Evolutionary conservation across 1,140 invertebrate genomes (phyloP).

Genomic region (Polypedilum vanderplanki): DNA sequence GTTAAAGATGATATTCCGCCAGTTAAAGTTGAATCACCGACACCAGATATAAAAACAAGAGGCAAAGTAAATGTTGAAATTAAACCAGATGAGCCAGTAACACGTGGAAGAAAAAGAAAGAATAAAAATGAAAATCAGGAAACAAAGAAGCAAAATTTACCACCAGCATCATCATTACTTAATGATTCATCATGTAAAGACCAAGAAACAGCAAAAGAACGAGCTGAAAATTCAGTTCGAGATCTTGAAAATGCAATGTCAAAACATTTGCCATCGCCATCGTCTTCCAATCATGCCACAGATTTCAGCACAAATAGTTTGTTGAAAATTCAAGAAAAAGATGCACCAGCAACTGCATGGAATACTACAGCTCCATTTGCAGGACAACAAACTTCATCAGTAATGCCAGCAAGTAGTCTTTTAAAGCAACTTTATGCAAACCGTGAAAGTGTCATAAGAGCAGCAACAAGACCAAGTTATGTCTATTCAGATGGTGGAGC

Average conservation of each 20-base stretch:
- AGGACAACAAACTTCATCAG: constrained; percentile 54
- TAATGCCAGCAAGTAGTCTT: constrained; percentile 73
- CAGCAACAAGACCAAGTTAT: constrained; percentile 48
- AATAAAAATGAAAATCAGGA: neutral
- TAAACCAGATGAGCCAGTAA: neutral
- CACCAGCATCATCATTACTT: neutral
- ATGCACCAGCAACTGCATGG: constrained; percentile 68
- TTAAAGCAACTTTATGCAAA: constrained; percentile 85
- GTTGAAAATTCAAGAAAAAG: constrained; percentile 70
- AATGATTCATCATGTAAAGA: constrained; percentile 12
- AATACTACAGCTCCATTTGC: constrained; percentile 54
- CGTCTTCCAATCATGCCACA: constrained; percentile 48
- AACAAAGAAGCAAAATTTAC: neutral
- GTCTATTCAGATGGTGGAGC: constrained; percentile 58
- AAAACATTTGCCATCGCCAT: constrained; percentile 75
- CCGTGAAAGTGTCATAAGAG: constrained; percentile 87
- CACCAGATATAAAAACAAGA: neutral
- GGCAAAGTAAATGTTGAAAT: neutral
- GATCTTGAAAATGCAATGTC: constrained; percentile 95
- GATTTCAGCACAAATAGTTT: constrained; percentile 82
- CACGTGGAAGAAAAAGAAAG: neutral
- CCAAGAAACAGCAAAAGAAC: neutral
- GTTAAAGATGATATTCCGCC: constrained; percentile 81
- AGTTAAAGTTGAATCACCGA: constrained; percentile 61
- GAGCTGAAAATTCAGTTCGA: constrained; percentile 58